These are phyloP conservation scores for Tragelaphus oryx DNA, from an alignment of 2,797 vertebrate genomes.

Conservation along the genomic window DNA sequence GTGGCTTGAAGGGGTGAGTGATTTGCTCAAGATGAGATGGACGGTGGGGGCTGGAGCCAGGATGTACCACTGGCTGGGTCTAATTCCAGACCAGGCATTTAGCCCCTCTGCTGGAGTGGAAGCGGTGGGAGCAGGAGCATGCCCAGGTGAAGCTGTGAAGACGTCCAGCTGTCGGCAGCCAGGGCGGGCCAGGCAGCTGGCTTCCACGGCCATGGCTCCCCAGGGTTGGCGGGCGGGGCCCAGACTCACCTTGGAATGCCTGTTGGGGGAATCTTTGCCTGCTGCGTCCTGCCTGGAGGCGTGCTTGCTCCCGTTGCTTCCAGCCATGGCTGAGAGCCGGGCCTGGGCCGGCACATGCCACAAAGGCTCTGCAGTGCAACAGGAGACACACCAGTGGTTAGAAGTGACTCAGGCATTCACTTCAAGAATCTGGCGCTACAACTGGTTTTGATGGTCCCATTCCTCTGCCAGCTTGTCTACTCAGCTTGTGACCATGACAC, in stretches of 20 bases:
- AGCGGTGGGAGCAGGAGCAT: not conserved
- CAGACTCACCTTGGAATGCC: constrained; percentile 88
- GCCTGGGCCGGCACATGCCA: constrained; percentile 90
- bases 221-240: not conserved
- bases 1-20: not conserved
- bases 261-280: constrained; percentile 91
- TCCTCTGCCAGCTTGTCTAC: not conserved
- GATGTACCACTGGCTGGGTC: not conserved
- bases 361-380: constrained; percentile 85
- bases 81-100: not conserved
- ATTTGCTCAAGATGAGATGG: not conserved
- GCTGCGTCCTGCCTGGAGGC: constrained; percentile 84
- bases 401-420: not conserved
- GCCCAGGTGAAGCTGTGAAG: not conserved
- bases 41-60: not conserved
- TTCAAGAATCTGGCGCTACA: not conserved
- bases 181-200: not conserved
- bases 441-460: not conserved
- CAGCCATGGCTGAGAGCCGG: constrained; percentile 76
- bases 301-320: constrained; percentile 81
- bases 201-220: not conserved
- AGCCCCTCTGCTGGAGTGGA: not conserved
- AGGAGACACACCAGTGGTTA: constrained; percentile 35
- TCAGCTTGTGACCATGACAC: not conserved
- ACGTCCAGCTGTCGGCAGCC: not conserved